A percentile compares a stretch with the other conserved stretches of the same genome.
Conservation (phyloP, 2,797 vertebrate species). For the Diplodus puntazzo region DNA sequence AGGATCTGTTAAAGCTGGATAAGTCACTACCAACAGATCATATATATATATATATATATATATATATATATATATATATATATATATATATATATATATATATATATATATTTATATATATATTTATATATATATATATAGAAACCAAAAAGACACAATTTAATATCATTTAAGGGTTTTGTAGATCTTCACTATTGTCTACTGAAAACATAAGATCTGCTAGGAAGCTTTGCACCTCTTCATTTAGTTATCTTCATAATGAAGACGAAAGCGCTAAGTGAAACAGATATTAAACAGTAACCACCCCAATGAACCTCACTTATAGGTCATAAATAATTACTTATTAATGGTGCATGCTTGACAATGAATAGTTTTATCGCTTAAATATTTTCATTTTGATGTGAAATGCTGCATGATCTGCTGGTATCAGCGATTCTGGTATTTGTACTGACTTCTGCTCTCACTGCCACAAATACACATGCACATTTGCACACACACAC, state of each 20-base stretch:
- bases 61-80: too few species aligned
- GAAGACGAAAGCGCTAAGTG: slow-evolving; percentile 11
- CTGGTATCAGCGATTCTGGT: neutral
- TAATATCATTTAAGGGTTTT: slow-evolving; percentile 25
- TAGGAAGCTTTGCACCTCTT: neutral
- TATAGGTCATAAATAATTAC: slow-evolving; percentile 4
- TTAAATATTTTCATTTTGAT: neutral
- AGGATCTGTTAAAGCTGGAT: slow-evolving; percentile 26
- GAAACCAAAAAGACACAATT: too few species aligned
- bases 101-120: too few species aligned
- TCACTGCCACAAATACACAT: neutral
- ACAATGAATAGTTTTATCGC: neutral
- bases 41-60: too few species aligned
- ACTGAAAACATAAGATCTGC: neutral
- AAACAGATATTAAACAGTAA: neutral
- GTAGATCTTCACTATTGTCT: neutral
- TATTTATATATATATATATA: too few species aligned
- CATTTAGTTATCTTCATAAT: neutral
- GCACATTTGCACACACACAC: neutral
- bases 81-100: too few species aligned
- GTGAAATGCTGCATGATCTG: neutral
- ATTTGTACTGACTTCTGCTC: neutral
- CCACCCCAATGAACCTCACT: neutral
- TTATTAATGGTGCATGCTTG: too few species aligned
- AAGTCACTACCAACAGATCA: slow-evolving; percentile 15